Base-by-base conservation (phyloP, 2,888 invertebrate species). In the Lamproptera curius region DNA sequence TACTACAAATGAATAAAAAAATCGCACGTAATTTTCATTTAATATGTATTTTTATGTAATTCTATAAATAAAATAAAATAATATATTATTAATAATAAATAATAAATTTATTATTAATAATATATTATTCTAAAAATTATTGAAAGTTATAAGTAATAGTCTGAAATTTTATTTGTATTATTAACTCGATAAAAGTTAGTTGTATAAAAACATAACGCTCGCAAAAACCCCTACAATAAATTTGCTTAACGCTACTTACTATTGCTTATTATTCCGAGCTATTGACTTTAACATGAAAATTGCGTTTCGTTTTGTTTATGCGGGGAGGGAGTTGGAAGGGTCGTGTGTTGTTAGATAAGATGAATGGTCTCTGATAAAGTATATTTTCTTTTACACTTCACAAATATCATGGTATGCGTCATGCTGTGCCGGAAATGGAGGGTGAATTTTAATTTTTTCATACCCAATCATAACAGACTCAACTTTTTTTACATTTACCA, bases 221-320 rank as follows among this genome's bases (percentile, higher is more conserved):
- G n/a, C 46, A 56, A 62, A 61, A 65, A 66, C 61, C 63, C 71
- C 73, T 74, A 73, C 71, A 73, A 75, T 73, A 77, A 76, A 81
- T 79, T 76, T 78, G 73, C 75, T 73, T 76, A 76, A 84, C 80
- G 80, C 80, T 78, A 82, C 81, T 82, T 79, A 82, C 81, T 76
- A 82, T 80, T 73, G 67, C 84, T 81, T 86, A 84, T 86, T 87
- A 86, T 87, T 86, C 85, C 84, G 73, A 81, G 81, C 84, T 85
- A 85, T 86, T 84, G 85, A 85, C 76, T 83, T 75, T 73, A 83
- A 84, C 76, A 84, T 67, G 79, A 81, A 86, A 85, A 84, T 85
- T 84, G 80, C 78, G 80, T 84, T 81, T 68, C 73, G 71, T 74
- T 76, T 73, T 85, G 83, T 86, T 86, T 85, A 81, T 73, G 67